A percentile compares a stretch with the other conserved stretches of the same genome.
Evolutionary conservation across 1,140 invertebrate species (phyloP).

Genomic region (Drosophila teissieri): DNA sequence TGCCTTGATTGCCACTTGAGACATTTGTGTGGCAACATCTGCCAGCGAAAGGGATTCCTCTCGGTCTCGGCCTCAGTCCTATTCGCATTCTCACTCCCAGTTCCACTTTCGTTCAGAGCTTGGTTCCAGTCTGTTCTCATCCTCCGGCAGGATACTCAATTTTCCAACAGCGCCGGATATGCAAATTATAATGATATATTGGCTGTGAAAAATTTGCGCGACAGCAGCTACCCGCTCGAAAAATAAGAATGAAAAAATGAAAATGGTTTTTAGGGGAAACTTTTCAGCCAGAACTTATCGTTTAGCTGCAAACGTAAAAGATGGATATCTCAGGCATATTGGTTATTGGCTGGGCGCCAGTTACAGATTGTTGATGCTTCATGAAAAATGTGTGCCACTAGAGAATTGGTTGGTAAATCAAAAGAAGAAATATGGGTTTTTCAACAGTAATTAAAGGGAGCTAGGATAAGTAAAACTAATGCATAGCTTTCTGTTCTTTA

Average conservation of each 20-base stretch:
- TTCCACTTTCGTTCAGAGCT: background rate
- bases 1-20: constrained; percentile 84
- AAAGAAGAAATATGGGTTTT: too few species aligned
- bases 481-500: too few species aligned
- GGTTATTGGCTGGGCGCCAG: constrained; percentile 17
- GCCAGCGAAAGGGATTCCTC: constrained; percentile 73
- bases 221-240: constrained; percentile 57
- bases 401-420: too few species aligned
- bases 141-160: constrained; percentile 67
- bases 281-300: constrained; percentile 49
- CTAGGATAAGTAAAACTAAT: too few species aligned
- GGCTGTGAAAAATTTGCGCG: constrained; percentile 80
- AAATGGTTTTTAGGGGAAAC: constrained; percentile 37
- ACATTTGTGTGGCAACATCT: constrained; percentile 81
- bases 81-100: background rate
- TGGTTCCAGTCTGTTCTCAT: constrained; percentile 20
- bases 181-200: constrained; percentile 84
- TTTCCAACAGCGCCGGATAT: constrained; percentile 74
- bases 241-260: constrained; percentile 50
- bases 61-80: constrained; percentile 16
- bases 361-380: constrained; percentile 24
- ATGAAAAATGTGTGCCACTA: constrained; percentile 20
- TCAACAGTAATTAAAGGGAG: too few species aligned
- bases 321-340: constrained; percentile 57
- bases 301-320: constrained; percentile 30